phyloP scores from a whole-genome alignment of 2,797 vertebrate species.

The Hydrolagus colliei region DNA sequence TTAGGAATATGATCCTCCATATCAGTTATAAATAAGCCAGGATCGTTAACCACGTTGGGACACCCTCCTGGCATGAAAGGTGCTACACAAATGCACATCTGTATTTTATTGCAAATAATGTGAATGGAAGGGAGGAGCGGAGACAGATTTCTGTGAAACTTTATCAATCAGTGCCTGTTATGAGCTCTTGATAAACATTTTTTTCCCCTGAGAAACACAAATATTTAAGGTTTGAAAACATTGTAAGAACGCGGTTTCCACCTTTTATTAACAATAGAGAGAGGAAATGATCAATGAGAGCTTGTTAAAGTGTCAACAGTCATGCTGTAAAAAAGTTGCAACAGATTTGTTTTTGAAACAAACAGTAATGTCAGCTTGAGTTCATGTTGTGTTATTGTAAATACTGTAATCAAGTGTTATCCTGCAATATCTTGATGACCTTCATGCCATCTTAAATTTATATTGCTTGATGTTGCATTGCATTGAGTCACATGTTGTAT shows the following conservation, averaged over 20 bases:
- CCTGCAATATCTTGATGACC: background rate
- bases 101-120: no score
- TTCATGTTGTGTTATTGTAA: constrained; percentile 5
- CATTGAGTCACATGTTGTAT: no score
- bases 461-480: no score
- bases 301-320: no score
- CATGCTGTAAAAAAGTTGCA: background rate
- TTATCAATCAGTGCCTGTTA: background rate
- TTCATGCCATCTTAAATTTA: no score
- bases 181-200: background rate
- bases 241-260: background rate
- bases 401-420: background rate
- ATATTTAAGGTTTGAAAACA: background rate
- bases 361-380: constrained; percentile 22
- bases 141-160: background rate
- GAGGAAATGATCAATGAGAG: no score
- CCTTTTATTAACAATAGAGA: no score
- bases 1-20: background rate
- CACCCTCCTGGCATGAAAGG: no score
- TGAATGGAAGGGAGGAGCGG: no score
- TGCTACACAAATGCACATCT: no score
- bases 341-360: background rate
- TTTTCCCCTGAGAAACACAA: background rate
- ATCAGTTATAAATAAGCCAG: background rate
- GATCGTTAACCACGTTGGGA: no score